Evolutionary conservation across 2,113 vertebrate species (phyloP).

Genomic region (Syrrhaptes paradoxus): DNA sequence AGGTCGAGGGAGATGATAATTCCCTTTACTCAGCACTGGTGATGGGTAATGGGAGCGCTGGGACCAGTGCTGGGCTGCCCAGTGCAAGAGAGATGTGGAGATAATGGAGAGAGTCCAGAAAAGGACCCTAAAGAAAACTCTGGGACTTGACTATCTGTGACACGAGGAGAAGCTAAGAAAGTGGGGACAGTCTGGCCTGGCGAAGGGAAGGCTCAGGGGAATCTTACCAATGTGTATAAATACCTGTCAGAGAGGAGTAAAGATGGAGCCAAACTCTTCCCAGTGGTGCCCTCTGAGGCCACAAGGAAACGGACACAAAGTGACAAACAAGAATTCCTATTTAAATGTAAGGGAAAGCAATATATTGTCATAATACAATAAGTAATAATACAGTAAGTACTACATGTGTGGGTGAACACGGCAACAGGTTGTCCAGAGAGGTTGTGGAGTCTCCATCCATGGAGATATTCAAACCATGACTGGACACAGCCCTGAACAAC

Average conservation of each 20-base stretch:
- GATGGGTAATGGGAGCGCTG: too few species aligned
- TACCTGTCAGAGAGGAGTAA: background rate
- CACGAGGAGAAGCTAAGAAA: background rate
- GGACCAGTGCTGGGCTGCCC: too few species aligned
- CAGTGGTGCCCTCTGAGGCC: background rate
- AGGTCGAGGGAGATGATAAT: too few species aligned
- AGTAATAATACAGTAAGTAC: too few species aligned
- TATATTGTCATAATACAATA: too few species aligned
- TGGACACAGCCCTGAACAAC: background rate
- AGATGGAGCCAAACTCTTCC: background rate
- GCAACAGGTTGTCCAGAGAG: background rate
- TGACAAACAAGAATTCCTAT: background rate
- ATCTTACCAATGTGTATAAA: background rate
- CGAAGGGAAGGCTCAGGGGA: background rate
- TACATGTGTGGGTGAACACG: background rate
- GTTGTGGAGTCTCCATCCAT: background rate
- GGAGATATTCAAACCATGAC: background rate
- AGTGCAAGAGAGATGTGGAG: too few species aligned
- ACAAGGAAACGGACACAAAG: rapidly evolving
- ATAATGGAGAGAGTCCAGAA: background rate
- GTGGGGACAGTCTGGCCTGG: background rate
- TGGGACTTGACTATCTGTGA: background rate
- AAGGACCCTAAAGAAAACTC: background rate
- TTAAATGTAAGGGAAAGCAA: background rate
- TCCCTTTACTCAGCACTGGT: too few species aligned